Base-by-base conservation (phyloP, 2,888 invertebrate genomes). In the Leucozona laternaria region DNA sequence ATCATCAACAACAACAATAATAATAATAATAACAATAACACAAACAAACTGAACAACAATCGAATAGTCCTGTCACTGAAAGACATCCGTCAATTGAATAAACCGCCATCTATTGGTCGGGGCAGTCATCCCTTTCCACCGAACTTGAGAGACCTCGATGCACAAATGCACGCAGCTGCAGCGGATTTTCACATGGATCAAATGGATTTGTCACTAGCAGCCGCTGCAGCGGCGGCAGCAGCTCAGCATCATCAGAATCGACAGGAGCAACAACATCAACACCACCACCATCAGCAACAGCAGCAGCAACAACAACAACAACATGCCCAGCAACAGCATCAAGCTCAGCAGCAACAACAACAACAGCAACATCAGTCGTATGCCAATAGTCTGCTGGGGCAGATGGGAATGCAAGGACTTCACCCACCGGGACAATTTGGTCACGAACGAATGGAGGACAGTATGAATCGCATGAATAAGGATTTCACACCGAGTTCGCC, bases 31-130 rank as follows among this genome's bases (percentile, higher is more conserved):
- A 91, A 90, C 88, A 91, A 88, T 87, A 91, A 90, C 43, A 89
- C 90, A n/a, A 91, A 90, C 34, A 90, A 90, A 78, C 90, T 91
- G 70, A 92, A 91, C 88, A 92, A 91, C 79, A 92, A 92, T 77
- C 91, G 93, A 58, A 92, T 92, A 79, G 92, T 93, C 72, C 89
- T 93, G 40, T 92, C 93, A 2, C 88, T 93, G 0, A 93, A 93
- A 88, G 93, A 93, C 73, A 92, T 93, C 70, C 89, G 93, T 4
- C 93, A 93, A 78, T 83, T 93, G 55, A 93, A 92, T 66, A 91
- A 93, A 83, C 92, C 92, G 15, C 89, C 90, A 70, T 90, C 91
- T 11, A 90, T 31, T 80, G 87, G 88, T 28, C 83, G 84, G 7
- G 25, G 34, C 88, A 91, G 15, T 90, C 91, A 43, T 89, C 91